These are phyloP conservation scores for Nomia melanderi DNA, from an alignment of 1,140 invertebrate genomes.

Conservation along the genomic window DNA sequence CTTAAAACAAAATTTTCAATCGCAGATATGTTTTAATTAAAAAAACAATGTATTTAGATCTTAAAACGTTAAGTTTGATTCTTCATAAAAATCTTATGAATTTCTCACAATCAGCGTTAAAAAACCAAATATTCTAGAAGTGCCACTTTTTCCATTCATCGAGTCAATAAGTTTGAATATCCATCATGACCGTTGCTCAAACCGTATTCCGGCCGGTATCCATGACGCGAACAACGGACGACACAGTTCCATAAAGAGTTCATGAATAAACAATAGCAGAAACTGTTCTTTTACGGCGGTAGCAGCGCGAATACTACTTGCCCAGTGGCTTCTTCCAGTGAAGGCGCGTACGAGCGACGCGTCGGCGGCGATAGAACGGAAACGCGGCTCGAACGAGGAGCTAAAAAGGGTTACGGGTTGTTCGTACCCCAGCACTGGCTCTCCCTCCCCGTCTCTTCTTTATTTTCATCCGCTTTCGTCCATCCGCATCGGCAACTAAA, in stretches of 20 bases:
- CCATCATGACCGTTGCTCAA: background rate
- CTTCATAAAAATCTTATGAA: too few species aligned
- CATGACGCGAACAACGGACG: background rate
- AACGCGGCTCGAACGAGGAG: background rate
- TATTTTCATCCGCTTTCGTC: background rate
- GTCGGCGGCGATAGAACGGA: background rate
- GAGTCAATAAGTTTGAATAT: background rate
- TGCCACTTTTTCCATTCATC: too few species aligned
- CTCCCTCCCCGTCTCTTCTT: too few species aligned
- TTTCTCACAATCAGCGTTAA: too few species aligned
- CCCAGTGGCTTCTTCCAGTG: conserved; percentile 6
- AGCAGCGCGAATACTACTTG: background rate
- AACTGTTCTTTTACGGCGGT: conserved; percentile 14
- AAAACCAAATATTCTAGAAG: too few species aligned
- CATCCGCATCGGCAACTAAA: background rate
- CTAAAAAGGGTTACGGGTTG: background rate
- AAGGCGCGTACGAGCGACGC: background rate
- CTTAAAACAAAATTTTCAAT: too few species aligned
- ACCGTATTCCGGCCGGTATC: background rate
- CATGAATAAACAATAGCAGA: conserved; percentile 41
- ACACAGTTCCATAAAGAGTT: conserved; percentile 5
- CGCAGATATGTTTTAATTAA: too few species aligned
- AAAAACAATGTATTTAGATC: too few species aligned
- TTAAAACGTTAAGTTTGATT: too few species aligned
- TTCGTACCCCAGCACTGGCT: background rate